Percentiles rank a stretch among this genome's conserved stretches.
Conservation (phyloP, 2,888 invertebrate species). For the Silvanus unidentatus region DNA sequence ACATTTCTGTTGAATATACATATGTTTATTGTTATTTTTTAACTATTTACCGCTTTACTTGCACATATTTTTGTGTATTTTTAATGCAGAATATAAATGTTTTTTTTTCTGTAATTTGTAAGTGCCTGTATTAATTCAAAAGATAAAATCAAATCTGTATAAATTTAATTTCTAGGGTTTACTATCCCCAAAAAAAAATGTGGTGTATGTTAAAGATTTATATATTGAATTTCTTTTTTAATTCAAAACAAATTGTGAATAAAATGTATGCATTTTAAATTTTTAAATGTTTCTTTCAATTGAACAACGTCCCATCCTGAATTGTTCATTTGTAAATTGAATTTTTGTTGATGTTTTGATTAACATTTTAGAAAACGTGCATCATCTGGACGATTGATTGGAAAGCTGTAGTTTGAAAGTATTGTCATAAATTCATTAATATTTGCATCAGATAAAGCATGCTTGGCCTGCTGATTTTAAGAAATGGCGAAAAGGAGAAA, state of each 20-base stretch:
- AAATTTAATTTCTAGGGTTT: slow-evolving; percentile 10
- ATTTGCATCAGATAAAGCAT: too few species aligned
- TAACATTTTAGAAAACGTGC: too few species aligned
- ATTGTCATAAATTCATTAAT: too few species aligned
- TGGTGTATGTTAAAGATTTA: slow-evolving; percentile 18
- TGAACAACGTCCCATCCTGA: too few species aligned
- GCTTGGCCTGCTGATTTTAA: too few species aligned
- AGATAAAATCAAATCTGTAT: slow-evolving; percentile 10
- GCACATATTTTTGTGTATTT: slow-evolving; percentile 7
- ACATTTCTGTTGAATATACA: too few species aligned
- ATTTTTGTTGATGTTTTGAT: too few species aligned
- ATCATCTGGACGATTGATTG: too few species aligned
- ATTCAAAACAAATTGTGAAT: not conserved
- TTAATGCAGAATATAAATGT: slow-evolving; percentile 14
- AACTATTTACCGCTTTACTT: slow-evolving; percentile 8
- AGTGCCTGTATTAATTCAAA: slow-evolving; percentile 20
- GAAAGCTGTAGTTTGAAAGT: too few species aligned
- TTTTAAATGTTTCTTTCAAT: too few species aligned
- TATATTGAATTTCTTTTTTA: slow-evolving; percentile 5
- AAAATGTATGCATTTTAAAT: slow-evolving; percentile 1
- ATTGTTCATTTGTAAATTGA: too few species aligned
- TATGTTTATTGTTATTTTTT: slow-evolving; percentile 4
- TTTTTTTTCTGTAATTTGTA: slow-evolving; percentile 20
- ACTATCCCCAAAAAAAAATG: slow-evolving; percentile 8
- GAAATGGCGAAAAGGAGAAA: too few species aligned